phyloP scores from a whole-genome alignment of 30 jellyfish, hydroid and myxozoan genomes.

The Sanderia malayensis region DNA sequence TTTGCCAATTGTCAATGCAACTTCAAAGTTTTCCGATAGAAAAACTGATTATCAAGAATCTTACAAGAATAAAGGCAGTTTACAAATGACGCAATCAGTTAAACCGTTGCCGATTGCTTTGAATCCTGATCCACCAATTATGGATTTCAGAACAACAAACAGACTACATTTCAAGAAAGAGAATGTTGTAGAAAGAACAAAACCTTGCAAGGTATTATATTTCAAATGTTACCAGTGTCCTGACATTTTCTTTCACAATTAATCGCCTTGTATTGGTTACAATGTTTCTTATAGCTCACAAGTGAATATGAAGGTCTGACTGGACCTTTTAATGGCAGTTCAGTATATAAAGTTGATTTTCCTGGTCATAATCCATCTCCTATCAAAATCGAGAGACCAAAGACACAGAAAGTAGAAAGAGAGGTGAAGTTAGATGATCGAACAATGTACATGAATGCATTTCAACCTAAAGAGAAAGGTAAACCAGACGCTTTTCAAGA shows the following conservation, averaged over 20 bases:
- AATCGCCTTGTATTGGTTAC: too few relatives aligned
- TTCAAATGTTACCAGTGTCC: too few relatives aligned
- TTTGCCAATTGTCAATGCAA: slow-evolving; percentile 34
- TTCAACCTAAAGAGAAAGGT: slow-evolving; percentile 20
- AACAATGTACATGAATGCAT: slow-evolving; percentile 65
- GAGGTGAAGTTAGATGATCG: slow-evolving; percentile 43
- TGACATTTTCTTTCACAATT: too few relatives aligned
- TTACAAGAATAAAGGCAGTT: slow-evolving; percentile 9
- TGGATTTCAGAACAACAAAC: slow-evolving; percentile 86
- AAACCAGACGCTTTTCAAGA: slow-evolving; percentile 55
- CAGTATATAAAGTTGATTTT: slow-evolving; percentile 63
- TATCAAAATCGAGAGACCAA: slow-evolving; percentile 45
- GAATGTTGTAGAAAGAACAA: slow-evolving; percentile 38
- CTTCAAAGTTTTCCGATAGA: slow-evolving; percentile 10
- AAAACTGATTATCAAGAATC: slow-evolving; percentile 52
- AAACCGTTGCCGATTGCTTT: slow-evolving; percentile 50
- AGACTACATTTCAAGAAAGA: slow-evolving; percentile 44
- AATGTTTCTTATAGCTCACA: slow-evolving; percentile 52
- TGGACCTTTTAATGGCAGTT: slow-evolving; percentile 64
- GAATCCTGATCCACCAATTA: slow-evolving; percentile 85
- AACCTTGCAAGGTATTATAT: slow-evolving; percentile 90
- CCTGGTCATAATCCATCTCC: slow-evolving; percentile 47
- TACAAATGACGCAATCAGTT: slow-evolving; percentile 19
- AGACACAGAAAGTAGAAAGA: slow-evolving; percentile 21
- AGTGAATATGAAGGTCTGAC: slow-evolving; percentile 49